A percentile compares a stretch with the other conserved stretches of the same genome.
Conservation (phyloP, 2,888 invertebrate genomes). For the Acanthacorydalis orientalis region DNA sequence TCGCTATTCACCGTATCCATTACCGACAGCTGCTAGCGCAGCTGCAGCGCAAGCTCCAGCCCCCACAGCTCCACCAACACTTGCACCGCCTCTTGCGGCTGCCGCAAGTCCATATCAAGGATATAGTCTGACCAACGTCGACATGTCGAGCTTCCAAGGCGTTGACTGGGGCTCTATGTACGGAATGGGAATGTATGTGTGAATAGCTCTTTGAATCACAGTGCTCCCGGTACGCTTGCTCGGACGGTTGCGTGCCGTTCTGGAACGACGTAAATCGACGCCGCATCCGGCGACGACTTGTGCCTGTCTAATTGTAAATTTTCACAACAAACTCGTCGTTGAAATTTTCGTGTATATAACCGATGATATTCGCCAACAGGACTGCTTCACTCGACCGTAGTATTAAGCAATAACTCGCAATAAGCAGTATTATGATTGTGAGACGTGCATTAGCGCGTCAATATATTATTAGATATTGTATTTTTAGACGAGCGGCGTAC, state of each 20-base stretch:
- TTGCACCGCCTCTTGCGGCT: constrained; percentile 42
- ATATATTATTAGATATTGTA: neutral
- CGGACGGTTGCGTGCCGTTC: neutral
- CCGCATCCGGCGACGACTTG: neutral
- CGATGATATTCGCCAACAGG: constrained; percentile 2
- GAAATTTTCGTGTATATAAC: neutral
- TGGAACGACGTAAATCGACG: neutral
- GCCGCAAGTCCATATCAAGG: constrained; percentile 55
- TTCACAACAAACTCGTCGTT: neutral
- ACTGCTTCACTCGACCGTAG: constrained; percentile 19
- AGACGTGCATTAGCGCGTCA: neutral
- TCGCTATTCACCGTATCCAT: constrained; percentile 47
- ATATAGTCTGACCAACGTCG: constrained; percentile 74
- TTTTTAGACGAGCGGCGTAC: neutral
- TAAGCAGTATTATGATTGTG: constrained; percentile 28
- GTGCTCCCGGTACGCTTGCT: constrained; percentile 12
- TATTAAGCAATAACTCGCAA: constrained; percentile 36
- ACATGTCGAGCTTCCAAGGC: constrained; percentile 84
- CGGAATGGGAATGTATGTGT: constrained; percentile 86
- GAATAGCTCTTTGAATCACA: constrained; percentile 20
- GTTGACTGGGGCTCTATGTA: constrained; percentile 87
- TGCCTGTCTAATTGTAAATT: neutral
- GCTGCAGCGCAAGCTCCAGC: constrained; percentile 25
- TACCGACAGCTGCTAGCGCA: constrained; percentile 28
- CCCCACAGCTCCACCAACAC: constrained; percentile 39